Conservation (phyloP, 2,797 vertebrate species). For the Aldrovandia affinis region DNA sequence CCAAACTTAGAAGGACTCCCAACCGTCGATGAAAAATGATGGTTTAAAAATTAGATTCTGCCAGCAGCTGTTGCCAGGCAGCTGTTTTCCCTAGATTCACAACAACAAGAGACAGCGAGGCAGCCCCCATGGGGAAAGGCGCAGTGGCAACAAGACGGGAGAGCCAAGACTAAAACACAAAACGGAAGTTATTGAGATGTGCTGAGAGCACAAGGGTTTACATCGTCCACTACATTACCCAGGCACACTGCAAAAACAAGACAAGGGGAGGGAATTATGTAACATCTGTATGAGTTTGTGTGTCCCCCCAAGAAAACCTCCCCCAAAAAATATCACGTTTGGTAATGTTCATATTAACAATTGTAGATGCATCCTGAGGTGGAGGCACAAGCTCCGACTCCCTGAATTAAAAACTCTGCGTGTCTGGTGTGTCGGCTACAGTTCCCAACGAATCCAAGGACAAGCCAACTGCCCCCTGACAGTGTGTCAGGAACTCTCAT, state of each 20-base stretch:
- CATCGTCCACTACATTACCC: not conserved
- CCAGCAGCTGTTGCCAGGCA: not conserved
- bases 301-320: not conserved
- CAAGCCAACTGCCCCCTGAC: not conserved
- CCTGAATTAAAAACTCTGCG: not conserved
- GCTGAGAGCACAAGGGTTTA: not conserved
- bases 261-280: not conserved
- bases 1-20: not conserved
- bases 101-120: not conserved
- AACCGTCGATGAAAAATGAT: not conserved
- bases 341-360: not conserved
- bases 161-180: not conserved
- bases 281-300: not conserved
- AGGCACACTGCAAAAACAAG: not conserved
- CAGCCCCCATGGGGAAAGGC: not conserved
- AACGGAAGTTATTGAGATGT: not conserved
- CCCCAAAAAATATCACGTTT: not conserved
- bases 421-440: too few species aligned
- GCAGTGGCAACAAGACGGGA: not conserved
- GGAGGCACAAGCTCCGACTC: not conserved
- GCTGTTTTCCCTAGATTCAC: not conserved
- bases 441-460: not conserved
- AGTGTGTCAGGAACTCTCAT: not conserved
- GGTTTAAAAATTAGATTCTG: not conserved
- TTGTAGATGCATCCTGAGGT: not conserved